Conservation (phyloP, 2,888 invertebrate genomes). For the Fragum sueziense region DNA sequence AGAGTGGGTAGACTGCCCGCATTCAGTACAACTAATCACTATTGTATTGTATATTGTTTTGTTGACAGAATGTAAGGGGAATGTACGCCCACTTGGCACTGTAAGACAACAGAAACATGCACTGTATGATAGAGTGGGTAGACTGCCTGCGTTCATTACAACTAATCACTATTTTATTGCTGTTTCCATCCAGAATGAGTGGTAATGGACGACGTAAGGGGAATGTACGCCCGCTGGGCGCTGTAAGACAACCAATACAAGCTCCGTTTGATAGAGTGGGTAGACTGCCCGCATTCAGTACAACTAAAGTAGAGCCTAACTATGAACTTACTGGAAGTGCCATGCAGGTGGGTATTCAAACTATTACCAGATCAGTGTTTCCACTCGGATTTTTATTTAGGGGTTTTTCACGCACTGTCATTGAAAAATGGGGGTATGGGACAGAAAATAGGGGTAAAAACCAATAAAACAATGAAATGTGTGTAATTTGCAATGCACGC, state of each 20-base stretch:
- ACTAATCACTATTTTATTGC: conserved; percentile 46
- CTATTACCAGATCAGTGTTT: no score
- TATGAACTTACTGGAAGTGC: conserved; percentile 52
- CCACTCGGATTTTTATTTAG: no score
- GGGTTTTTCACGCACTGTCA: no score
- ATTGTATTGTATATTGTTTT: conserved; percentile 50
- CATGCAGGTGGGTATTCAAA: conserved; percentile 62
- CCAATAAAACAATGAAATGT: no score
- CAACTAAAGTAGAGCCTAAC: conserved; percentile 32
- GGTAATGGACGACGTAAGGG: conserved; percentile 43
- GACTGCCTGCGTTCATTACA: conserved; percentile 27
- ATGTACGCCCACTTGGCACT: conserved; percentile 50
- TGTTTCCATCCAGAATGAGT: conserved; percentile 55
- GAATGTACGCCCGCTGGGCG: conserved; percentile 49
- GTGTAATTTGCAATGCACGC: no score
- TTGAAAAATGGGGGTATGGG: no score
- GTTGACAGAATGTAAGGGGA: conserved; percentile 41
- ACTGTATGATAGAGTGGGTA: conserved; percentile 42
- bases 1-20: conserved; percentile 41
- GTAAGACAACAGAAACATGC: conserved; percentile 53
- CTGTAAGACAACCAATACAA: conserved; percentile 53
- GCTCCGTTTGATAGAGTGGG: conserved; percentile 43
- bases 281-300: conserved; percentile 28
- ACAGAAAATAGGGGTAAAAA: no score
- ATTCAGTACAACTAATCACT: conserved; percentile 27